Evolutionary conservation across 1,140 invertebrate genomes (phyloP).

Genomic region (Heliconius hermathena): DNA sequence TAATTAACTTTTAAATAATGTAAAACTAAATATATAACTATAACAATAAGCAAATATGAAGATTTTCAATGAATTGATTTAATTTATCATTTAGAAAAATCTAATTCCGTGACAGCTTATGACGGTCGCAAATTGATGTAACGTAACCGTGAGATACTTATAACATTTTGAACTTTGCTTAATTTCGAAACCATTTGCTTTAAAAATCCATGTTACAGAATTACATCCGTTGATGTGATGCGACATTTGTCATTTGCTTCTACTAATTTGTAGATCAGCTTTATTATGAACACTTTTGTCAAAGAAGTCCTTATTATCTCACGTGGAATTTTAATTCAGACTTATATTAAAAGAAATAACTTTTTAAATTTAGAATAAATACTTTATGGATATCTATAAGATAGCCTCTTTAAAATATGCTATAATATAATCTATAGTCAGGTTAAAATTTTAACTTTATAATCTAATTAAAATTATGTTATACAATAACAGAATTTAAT

Average conservation of each 20-base stretch:
- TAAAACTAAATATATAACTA: too few relatives aligned
- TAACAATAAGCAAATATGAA: too few relatives aligned
- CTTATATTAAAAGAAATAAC: too few relatives aligned
- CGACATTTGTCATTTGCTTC: background rate
- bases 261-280: background rate
- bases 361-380: too few relatives aligned
- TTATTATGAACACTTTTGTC: background rate
- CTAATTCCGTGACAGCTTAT: slow-evolving; percentile 18
- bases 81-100: slow-evolving; percentile 25
- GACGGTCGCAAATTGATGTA: slow-evolving; percentile 24
- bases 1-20: too few relatives aligned
- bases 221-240: background rate
- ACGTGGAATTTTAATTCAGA: background rate
- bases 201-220: slow-evolving; percentile 17
- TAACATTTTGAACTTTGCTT: slow-evolving; percentile 28
- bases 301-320: background rate
- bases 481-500: too few relatives aligned
- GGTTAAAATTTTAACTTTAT: too few relatives aligned
- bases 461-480: too few relatives aligned
- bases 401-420: too few relatives aligned
- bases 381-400: too few relatives aligned
- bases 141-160: slow-evolving; percentile 28
- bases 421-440: too few relatives aligned
- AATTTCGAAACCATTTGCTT: slow-evolving; percentile 29
- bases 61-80: background rate